Evolutionary conservation across 2,113 vertebrate genomes (phyloP).

Genomic region (Regulus satrapa): DNA sequence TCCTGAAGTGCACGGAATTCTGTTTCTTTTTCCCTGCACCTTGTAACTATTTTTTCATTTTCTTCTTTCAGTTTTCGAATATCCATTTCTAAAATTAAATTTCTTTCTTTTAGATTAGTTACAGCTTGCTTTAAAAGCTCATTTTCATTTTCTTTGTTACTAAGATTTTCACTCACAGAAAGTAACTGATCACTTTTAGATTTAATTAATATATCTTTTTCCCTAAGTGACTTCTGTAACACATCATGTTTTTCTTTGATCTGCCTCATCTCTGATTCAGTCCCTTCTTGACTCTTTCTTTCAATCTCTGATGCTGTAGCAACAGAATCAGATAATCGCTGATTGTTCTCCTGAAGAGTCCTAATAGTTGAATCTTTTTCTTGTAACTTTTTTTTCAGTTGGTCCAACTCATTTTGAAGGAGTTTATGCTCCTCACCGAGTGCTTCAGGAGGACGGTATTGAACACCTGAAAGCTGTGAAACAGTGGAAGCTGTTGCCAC

Average conservation of each 20-base stretch:
- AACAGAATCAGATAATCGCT: constrained; percentile 81
- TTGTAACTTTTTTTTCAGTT: constrained; percentile 72
- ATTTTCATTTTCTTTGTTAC: constrained; percentile 90
- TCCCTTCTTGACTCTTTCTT: constrained; percentile 73
- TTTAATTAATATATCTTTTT: constrained; percentile 96
- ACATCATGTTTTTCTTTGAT: constrained; percentile 80
- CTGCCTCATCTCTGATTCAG: constrained; percentile 77
- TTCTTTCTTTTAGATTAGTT: constrained; percentile 93
- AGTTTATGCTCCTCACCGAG: constrained; percentile 44
- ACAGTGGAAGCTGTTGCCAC: not conserved
- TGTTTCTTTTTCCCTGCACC: constrained; percentile 84
- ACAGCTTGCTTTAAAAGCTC: constrained; percentile 94
- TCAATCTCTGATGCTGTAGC: constrained; percentile 79
- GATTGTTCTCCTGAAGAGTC: constrained; percentile 93
- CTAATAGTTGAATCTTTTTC: constrained; percentile 81
- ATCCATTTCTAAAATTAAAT: constrained; percentile 88
- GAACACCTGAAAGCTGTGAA: not conserved
- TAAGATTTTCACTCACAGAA: constrained; percentile 82
- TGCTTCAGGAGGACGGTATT: not conserved
- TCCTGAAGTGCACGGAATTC: constrained; percentile 94
- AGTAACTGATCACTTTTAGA: constrained; percentile 88
- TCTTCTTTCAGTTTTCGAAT: constrained; percentile 87
- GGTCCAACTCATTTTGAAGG: constrained; percentile 71
- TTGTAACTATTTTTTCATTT: constrained; percentile 83
- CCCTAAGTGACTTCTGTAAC: constrained; percentile 86